A percentile compares a stretch with the other conserved stretches of the same genome.
phyloP scores from a whole-genome alignment of 2,888 invertebrate species.

The Trachelus iudaicus region DNA sequence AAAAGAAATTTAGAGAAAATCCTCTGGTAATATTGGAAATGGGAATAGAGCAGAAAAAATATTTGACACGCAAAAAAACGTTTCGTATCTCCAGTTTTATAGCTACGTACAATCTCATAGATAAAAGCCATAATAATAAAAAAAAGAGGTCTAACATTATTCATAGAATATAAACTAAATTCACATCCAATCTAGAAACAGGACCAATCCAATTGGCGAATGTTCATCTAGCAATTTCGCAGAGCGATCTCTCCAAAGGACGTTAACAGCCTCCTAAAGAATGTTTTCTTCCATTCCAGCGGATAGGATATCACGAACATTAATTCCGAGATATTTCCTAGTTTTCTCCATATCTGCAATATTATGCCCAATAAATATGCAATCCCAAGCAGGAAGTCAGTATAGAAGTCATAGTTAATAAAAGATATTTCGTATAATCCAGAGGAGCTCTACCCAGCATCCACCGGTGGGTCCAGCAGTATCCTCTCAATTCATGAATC shows the following conservation, averaged over 20 bases:
- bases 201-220: background rate
- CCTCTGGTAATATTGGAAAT: background rate
- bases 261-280: background rate
- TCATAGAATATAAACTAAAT: background rate
- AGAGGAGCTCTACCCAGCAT: background rate
- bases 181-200: background rate
- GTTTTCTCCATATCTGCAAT: background rate
- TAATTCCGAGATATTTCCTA: background rate
- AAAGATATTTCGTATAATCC: background rate
- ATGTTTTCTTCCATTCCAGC: background rate
- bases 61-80: too few relatives aligned
- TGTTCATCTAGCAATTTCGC: background rate
- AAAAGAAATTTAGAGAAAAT: background rate
- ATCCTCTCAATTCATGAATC: background rate
- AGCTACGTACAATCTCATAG: background rate
- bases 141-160: background rate
- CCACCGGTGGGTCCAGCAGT: background rate
- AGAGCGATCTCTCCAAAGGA: background rate
- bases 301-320: background rate
- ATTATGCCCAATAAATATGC: background rate
- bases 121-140: background rate
- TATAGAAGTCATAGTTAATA: background rate
- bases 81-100: background rate
- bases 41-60: too few relatives aligned
- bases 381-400: background rate